Evolutionary conservation across 23 tunicate species (phyloP), one percentile per base, ranked within the genome.

Genomic region (Styela clava): DNA sequence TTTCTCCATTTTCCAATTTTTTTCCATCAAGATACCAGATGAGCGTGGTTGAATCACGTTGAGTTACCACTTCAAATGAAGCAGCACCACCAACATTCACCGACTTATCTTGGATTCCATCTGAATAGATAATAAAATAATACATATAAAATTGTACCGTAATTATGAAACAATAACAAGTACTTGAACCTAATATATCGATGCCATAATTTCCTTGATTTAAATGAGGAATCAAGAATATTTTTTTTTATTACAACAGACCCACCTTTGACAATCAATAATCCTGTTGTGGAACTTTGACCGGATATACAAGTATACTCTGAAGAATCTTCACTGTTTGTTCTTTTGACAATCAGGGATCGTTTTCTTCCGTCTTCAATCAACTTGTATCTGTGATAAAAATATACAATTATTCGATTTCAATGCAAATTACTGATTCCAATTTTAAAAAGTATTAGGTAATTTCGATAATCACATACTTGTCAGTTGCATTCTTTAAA

Each of bases 221-320:
- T n/a, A n/a, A n/a, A n/a, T n/a, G n/a, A n/a, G n/a, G n/a, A n/a
- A n/a, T n/a, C n/a, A n/a, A n/a, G n/a, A n/a, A n/a, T n/a, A n/a
- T n/a, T n/a, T n/a, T n/a, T n/a, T n/a, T n/a, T n/a, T n/a, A n/a
- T n/a, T n/a, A n/a, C n/a, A n/a, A n/a, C n/a, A n/a, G n/a, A n/a
- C 32, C 29, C 16, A 71, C 77, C 85, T 82, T 68, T 64, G 3
- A 91, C 91, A 16, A 37, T 34, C 9, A 91, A 68, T 35, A 36
- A 22, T 2, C 82, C 83, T 2, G 82, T 83, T 1, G 88, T 68
- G 16, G 52, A 24, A 24, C 29, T 73, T 22, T 37, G 79, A 7
- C 74, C 88, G 18, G 86, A 69, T 29, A 64, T 71, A 32, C 95
- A 91, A 16, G 83, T 29, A 63, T 91, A 91, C 33, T 84, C 81